Evolutionary conservation across 1,140 invertebrate genomes (phyloP).

Genomic region (Maniola jurtina): DNA sequence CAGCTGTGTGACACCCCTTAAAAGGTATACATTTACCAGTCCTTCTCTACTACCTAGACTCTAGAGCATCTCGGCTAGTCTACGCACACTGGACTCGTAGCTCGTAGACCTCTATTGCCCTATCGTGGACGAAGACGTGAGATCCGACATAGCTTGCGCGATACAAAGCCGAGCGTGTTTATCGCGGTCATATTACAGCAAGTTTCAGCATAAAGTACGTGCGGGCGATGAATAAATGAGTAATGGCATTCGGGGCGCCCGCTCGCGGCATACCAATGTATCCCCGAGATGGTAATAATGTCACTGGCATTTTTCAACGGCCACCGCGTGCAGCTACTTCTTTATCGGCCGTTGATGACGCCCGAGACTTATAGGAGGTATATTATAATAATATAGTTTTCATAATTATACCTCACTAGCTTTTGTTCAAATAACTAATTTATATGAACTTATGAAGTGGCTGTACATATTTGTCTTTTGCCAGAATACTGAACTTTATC

Average conservation of each 20-base stretch:
- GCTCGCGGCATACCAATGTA: slow-evolving; percentile 70
- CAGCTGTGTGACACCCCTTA: too few species aligned
- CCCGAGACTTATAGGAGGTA: slow-evolving; percentile 23
- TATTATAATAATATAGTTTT: background rate
- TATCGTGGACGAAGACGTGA: background rate
- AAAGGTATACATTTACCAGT: too few species aligned
- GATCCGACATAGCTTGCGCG: background rate
- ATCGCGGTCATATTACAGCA: slow-evolving; percentile 44
- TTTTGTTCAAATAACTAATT: background rate
- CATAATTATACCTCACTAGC: background rate
- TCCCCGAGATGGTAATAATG: slow-evolving; percentile 57
- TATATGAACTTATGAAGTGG: too few species aligned
- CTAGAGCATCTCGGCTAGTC: too few species aligned
- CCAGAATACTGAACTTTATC: too few species aligned
- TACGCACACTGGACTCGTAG: too few species aligned
- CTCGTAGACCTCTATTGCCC: too few species aligned
- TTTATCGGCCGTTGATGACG: slow-evolving; percentile 37
- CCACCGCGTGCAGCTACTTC: slow-evolving; percentile 48
- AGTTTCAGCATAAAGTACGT: slow-evolving; percentile 56
- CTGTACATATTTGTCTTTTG: too few species aligned
- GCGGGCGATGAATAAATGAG: slow-evolving; percentile 73
- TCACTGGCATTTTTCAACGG: slow-evolving; percentile 66
- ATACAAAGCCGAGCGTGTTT: slow-evolving; percentile 27
- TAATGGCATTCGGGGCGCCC: slow-evolving; percentile 65
- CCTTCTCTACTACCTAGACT: too few species aligned